Base-by-base conservation (phyloP, 2,888 invertebrate species). In the Dynastes maya region DNA sequence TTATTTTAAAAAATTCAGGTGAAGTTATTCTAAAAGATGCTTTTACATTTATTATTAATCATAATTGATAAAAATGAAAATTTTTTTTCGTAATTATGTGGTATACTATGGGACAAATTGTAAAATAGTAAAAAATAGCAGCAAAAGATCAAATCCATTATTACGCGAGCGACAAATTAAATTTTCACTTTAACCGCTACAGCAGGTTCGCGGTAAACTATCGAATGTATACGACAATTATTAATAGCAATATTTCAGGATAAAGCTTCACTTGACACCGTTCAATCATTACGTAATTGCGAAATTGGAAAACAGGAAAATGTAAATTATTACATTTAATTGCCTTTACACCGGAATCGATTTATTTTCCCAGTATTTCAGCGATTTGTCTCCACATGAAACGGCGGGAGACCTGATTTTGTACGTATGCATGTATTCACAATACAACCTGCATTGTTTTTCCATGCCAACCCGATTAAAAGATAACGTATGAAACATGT, bases 381-480 rank as follows among this genome's bases (percentile, higher is more conserved):
- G 40, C 40, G 58, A 72, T 58, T 58, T 40, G 58, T 58, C 16
- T 9, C 8, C 55, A 4, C 72, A 11, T 4, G 22, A 58, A 71
- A 58, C 58, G 16, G n/a, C 37, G n/a, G n/a, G 5, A 4, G 4
- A 55, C 58, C 53, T 37, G 37, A 22, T 11, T 8, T 45, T 8
- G 45, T 45, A 6, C 11, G 45, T 45, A 40, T 58, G 37, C 16
- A 72, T 72, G 58, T 29, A 72, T 37, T 55, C 71, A 32, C 55
- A 37, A 16, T 32, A 27, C 29, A 22, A 40, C 40, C 27, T 5
- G 27, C 40, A 58, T 72, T 72, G 58, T 72, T 72, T 72, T 72
- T 72, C 72, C 72, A 40, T 37, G 58, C 72, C 58, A 27, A 72
- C 72, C 58, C 72, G 72, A 72, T 72, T 72, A 72, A 72, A 58